A percentile compares a stretch with the other conserved stretches of the same genome.
These are phyloP conservation scores for Drosophila gunungcola DNA, from an alignment of 1,140 invertebrate species.

Conservation along the genomic window DNA sequence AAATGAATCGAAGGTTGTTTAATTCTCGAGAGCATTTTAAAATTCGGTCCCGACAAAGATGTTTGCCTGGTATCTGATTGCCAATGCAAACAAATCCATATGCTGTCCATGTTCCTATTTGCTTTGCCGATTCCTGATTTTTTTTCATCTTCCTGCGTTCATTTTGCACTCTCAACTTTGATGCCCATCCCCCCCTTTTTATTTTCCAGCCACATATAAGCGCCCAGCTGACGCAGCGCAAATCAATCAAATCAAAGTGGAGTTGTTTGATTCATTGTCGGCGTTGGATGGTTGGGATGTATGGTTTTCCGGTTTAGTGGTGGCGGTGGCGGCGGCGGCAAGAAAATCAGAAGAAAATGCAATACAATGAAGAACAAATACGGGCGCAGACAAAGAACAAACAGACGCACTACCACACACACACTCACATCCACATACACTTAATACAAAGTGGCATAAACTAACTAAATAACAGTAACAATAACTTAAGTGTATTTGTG, in stretches of 20 bases:
- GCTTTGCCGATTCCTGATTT: constrained; percentile 28
- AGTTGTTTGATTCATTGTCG: constrained; percentile 61
- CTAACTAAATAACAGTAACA: constrained; percentile 84
- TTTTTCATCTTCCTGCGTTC: constrained; percentile 14
- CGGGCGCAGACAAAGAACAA: constrained; percentile 67
- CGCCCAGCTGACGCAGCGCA: constrained; percentile 76
- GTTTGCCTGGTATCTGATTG: constrained; percentile 30
- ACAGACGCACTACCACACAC: constrained; percentile 17
- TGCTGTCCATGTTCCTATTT: constrained; percentile 51
- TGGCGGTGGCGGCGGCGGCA: constrained; percentile 23
- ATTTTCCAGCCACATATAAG: constrained; percentile 45
- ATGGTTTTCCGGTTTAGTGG: constrained; percentile 36
- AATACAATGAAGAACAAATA: constrained; percentile 79
- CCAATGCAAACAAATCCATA: constrained; percentile 49
- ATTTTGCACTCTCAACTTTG: constrained; percentile 36
- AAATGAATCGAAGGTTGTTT: neutral
- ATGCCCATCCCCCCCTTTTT: constrained; percentile 4
- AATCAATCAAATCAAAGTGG: constrained; percentile 82
- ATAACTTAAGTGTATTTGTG: constrained; percentile 82
- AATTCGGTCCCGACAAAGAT: constrained; percentile 15
- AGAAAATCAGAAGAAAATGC: constrained; percentile 72
- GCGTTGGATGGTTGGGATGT: constrained; percentile 22
- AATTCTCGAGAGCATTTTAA: constrained; percentile 3
- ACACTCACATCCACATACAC: constrained; percentile 26
- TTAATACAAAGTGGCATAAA: constrained; percentile 81